Evolutionary conservation across 1,140 invertebrate genomes (phyloP).

Genomic region (Cydia fagiglandana): DNA sequence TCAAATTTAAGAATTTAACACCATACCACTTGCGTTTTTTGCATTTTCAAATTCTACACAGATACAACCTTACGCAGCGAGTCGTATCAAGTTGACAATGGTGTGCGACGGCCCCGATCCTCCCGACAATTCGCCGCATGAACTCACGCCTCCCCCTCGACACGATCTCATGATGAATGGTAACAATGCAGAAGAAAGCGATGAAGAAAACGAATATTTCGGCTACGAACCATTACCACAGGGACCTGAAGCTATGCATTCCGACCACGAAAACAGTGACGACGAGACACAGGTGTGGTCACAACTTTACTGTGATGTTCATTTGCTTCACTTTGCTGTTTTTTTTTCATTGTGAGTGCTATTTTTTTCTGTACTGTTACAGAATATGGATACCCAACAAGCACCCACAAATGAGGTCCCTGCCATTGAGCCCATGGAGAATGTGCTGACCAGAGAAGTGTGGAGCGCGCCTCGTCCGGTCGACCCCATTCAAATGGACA

Average conservation of each 20-base stretch:
- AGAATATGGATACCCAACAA: slow-evolving; percentile 41
- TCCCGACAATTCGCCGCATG: slow-evolving; percentile 65
- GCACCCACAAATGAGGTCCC: slow-evolving; percentile 58
- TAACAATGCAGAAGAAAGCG: slow-evolving; percentile 63
- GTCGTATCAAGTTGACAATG: slow-evolving; percentile 44
- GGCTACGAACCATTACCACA: slow-evolving; percentile 70
- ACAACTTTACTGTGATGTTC: slow-evolving; percentile 26
- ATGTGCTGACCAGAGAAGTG: slow-evolving; percentile 61
- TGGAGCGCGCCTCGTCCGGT: slow-evolving; percentile 64
- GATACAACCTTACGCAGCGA: neutral
- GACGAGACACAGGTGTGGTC: slow-evolving; percentile 49
- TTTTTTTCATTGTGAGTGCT: neutral
- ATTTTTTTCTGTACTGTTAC: neutral
- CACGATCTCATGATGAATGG: slow-evolving; percentile 63
- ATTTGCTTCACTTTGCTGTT: neutral
- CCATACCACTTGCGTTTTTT: no score
- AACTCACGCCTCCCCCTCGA: slow-evolving; percentile 62
- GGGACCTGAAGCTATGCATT: slow-evolving; percentile 58
- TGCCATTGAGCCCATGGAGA: slow-evolving; percentile 70
- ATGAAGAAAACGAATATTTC: slow-evolving; percentile 69
- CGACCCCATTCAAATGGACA: slow-evolving; percentile 74
- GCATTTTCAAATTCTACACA: no score
- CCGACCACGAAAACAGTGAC: slow-evolving; percentile 56
- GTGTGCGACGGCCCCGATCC: slow-evolving; percentile 72
- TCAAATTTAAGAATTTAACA: neutral